phyloP scores from a whole-genome alignment of 1,140 invertebrate species.

The Neodiprion lecontei region DNA sequence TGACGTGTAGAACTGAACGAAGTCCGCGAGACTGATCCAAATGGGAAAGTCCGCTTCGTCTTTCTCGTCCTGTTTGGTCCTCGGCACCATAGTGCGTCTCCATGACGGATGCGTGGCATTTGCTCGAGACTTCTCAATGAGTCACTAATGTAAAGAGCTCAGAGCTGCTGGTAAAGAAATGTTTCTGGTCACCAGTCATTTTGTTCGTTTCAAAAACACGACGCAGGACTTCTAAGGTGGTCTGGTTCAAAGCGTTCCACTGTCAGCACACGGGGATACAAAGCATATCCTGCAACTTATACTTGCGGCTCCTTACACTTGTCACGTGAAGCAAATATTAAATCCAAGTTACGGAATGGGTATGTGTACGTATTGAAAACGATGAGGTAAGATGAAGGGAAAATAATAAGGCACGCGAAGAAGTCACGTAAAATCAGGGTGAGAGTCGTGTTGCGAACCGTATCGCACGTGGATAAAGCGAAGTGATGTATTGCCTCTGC shows the following conservation, averaged over 20 bases:
- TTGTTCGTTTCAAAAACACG: background rate
- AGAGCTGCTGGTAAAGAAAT: background rate
- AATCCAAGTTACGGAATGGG: background rate
- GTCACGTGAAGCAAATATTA: background rate
- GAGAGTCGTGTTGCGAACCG: background rate
- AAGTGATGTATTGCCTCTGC: constrained; percentile 7
- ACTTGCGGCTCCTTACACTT: background rate
- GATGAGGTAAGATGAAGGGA: background rate
- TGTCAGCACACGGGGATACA: too few species aligned
- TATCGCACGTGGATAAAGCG: constrained; percentile 2
- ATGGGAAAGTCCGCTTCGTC: background rate
- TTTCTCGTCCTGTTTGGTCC: background rate
- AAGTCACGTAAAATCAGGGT: background rate
- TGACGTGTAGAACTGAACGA: background rate
- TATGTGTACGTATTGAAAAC: background rate
- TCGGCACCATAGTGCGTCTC: constrained; percentile 1
- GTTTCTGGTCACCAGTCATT: background rate
- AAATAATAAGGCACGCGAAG: background rate
- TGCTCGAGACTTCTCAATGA: background rate
- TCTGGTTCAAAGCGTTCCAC: background rate
- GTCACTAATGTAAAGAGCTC: background rate
- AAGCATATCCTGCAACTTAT: too few species aligned
- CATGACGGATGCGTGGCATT: background rate
- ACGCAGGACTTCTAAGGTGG: background rate
- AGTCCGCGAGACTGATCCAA: background rate